A percentile compares a stretch with the other conserved stretches of the same genome.
These are phyloP conservation scores for Stegodyphus mimosarum DNA, from an alignment of 1,140 invertebrate genomes.

Conservation along the genomic window DNA sequence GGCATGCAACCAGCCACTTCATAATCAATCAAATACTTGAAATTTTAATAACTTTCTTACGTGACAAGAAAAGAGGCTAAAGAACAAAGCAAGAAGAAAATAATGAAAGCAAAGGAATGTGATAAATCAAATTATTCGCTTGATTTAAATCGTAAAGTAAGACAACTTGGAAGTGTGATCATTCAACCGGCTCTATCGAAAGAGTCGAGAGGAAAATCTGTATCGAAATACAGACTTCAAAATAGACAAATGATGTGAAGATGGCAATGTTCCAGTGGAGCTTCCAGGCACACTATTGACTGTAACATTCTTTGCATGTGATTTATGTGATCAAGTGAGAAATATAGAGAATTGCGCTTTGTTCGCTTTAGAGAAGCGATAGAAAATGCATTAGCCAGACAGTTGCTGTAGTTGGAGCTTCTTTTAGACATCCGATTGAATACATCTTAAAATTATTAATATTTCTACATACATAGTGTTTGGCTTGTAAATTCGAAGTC, in stretches of 20 bases:
- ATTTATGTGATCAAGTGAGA: too few relatives aligned
- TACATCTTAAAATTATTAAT: too few relatives aligned
- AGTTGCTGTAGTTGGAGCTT: too few relatives aligned
- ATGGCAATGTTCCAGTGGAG: conserved; percentile 42
- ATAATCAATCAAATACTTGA: not conserved
- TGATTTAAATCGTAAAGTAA: conserved; percentile 30
- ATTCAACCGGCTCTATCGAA: not conserved
- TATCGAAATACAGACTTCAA: conserved; percentile 30
- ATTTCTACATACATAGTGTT: too few relatives aligned
- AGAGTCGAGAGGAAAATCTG: conserved; percentile 5
- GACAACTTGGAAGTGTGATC: conserved; percentile 6
- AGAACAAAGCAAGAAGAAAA: conserved; percentile 1
- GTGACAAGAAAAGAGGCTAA: conserved; percentile 2
- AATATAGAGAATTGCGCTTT: too few relatives aligned
- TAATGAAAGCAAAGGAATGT: conserved; percentile 24
- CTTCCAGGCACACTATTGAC: conserved; percentile 31
- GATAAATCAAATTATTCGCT: conserved; percentile 48
- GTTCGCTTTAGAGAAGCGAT: too few relatives aligned
- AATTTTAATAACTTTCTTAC: not conserved
- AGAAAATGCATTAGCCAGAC: too few relatives aligned
- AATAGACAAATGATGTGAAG: conserved; percentile 35
- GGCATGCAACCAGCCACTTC: conserved; percentile 11
- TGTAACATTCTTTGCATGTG: not conserved
- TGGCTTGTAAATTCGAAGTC: too few relatives aligned
- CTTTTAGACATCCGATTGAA: too few relatives aligned